phyloP scores from a whole-genome alignment of 2,797 vertebrate species.

The Lithobates pipiens region DNA sequence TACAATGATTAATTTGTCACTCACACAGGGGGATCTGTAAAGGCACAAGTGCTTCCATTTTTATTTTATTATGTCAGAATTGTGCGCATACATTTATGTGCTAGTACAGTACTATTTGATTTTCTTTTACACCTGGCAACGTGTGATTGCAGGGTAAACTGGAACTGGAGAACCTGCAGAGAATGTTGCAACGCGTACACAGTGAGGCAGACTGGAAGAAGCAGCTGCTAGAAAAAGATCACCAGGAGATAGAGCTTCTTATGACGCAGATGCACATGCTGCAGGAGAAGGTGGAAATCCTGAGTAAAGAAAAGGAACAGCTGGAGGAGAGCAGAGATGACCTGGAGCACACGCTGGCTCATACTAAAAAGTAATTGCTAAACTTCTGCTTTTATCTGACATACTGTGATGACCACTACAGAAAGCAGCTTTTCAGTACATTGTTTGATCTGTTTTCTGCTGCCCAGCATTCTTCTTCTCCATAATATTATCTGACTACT shows the following conservation, averaged over 20 bases:
- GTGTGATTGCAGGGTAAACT: constrained; percentile 73
- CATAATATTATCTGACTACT: too few species aligned
- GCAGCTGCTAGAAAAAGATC: constrained; percentile 73
- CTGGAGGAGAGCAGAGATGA: constrained; percentile 74
- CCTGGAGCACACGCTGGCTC: constrained; percentile 75
- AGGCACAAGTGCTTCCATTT: too few species aligned
- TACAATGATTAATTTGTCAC: too few species aligned
- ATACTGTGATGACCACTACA: neutral
- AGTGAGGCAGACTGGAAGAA: constrained; percentile 76
- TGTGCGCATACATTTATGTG: too few species aligned
- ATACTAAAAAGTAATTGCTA: constrained; percentile 75
- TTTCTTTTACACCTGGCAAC: neutral
- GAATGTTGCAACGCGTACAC: constrained; percentile 70
- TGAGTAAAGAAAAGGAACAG: constrained; percentile 72
- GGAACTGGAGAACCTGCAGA: constrained; percentile 76
- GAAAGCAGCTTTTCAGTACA: too few species aligned
- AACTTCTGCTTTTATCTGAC: neutral
- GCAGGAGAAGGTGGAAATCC: constrained; percentile 65
- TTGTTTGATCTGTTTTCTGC: neutral
- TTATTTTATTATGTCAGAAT: too few species aligned
- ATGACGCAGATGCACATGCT: constrained; percentile 66
- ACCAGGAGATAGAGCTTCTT: constrained; percentile 68
- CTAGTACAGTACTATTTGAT: neutral
- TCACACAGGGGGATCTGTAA: too few species aligned
- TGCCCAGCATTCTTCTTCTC: neutral